Evolutionary conservation across 2,797 vertebrate species (phyloP), one percentile per base, ranked within the genome.

Genomic region (Melanotaenia maccullochi): DNA sequence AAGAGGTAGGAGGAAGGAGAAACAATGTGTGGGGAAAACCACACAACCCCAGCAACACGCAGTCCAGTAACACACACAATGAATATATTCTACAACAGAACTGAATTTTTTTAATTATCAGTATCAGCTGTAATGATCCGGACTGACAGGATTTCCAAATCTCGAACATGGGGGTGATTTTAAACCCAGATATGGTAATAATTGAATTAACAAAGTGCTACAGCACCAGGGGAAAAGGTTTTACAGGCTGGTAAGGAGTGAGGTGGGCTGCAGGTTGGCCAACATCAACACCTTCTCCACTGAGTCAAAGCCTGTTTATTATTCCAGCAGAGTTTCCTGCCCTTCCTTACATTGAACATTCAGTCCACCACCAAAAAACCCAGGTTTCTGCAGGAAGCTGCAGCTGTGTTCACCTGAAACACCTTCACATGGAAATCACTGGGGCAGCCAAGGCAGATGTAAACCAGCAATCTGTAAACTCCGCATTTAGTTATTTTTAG

Each of bases 221-320:
- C 51, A 42, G 5, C 49, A 57, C 38, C 32, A 25, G 9, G 28
- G 13, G 33, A 42, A 18, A 9, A 16, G 0, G 4, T 40, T 51
- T 61, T 59, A 56, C 42, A 55, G 42, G 58, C 35, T 72, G 60
- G 3, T 52, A 11, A 11, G 22, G 47, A 52, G 49, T 24, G 11
- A 52, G 20, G 68, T 58, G 64, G 69, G 68, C 36, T 11, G 24
- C 32, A 62, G 64, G 58, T 61, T 72, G 80, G 65, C 68, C 78
- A 58, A 71, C 32, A 47, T 60, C 63, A 44, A 82, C 75, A 73
- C 20, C 69, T 51, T 40, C 14, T 66, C 42, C 55, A 20, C 14
- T 12, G 47, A 82, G 68, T 33, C 55, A 55, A 60, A 63, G 51
- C 52, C 57, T 25, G 40, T 58, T 55, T 36, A 58, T 12, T 36